Evolutionary conservation across 2,888 invertebrate genomes (phyloP), one percentile per base, ranked within the genome.

Genomic region (Platynereis dumerilii): DNA sequence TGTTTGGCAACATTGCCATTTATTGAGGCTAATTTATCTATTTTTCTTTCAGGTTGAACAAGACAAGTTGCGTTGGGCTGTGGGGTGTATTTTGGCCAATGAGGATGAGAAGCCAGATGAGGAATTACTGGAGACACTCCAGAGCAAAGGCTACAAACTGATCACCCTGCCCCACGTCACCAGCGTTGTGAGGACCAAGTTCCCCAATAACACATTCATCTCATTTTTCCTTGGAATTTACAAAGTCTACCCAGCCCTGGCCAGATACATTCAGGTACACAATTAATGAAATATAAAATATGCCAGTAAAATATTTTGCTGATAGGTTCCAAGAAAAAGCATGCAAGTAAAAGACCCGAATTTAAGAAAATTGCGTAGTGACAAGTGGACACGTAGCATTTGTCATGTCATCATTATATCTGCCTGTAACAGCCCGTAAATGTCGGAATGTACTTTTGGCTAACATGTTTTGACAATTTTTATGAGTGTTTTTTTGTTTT

Each of bases 161-260:
- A 74, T 79, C 42, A 75, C 72, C 27, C 78, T 86, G 29, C 86
- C 86, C 22, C 73, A 75, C 56, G 83, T 85, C 22, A 78, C 79
- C 55, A 78, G 84, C 72, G 84, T 81, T 52, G 85, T 86, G 15
- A 78, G 76, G 61, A 79, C 84, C 15, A 74, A 74, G 26, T 86
- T 86, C 72, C 86, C 86, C 17, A 84, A 79, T 69, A 77, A 75
- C 42, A 83, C 80, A 60, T 78, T 80, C 3, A 63, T 86, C 28
- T 86, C 86, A 17, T 80, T 86, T 42, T 76, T 84, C 61, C 77
- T 86, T 63, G 86, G 83, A 29, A 76, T 84, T 2, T 77, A 76
- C 64, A 81, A 82, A 71, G 85, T 86, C 29, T 85, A 86, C 69
- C 86, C 86, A 28, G 74, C 74, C 45, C 72, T 86, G 28, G 64